Base-by-base conservation (phyloP, 2,797 vertebrate genomes). In the Antennarius maculatus region DNA sequence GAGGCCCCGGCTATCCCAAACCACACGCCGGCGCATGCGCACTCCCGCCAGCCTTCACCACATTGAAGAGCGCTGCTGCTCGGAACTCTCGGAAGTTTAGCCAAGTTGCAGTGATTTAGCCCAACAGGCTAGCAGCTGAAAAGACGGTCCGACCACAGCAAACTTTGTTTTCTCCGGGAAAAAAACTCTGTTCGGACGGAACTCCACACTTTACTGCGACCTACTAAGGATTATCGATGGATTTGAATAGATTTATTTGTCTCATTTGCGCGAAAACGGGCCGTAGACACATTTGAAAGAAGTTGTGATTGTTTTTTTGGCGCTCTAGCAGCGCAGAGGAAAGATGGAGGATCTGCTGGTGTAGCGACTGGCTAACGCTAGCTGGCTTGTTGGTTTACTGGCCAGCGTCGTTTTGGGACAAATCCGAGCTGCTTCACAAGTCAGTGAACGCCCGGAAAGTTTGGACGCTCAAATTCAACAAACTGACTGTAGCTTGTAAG, bases 291-390 rank as follows among this genome's bases (percentile, higher is more conserved):
- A 56, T 75, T 76, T 80, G 83, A 57, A 79, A 90, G 80, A 88
- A 89, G 89, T 92, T 92, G 88, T 92, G 89, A 89, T 91, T 92
- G 88, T 90, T 91, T 88, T 84, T 88, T 90, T 88, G 91, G 90
- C 88, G 88, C 89, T 87, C 83, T 81, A 61, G 84, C 74, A 59
- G 81, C 82, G 86, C 76, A 83, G 84, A 82, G 85, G 88, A 87
- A 90, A 90, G 87, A 90, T 90, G 89, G 89, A 85, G 81, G 89
- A 57, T 81, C 50, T 79, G 74, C 76, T 71, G 73, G 65, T 81
- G 71, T 87, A 86, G 86, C 83, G 74, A 69, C 63, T 67, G 58
- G 86, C 86, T 88, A 85, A 74, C 55, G 81, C 55, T 83, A 88
- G 72, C 79, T 74, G 74, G 57, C 75, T 69, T 42, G 49, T 71